phyloP scores from a whole-genome alignment of 2,888 invertebrate species.

The Spilarctia lutea region DNA sequence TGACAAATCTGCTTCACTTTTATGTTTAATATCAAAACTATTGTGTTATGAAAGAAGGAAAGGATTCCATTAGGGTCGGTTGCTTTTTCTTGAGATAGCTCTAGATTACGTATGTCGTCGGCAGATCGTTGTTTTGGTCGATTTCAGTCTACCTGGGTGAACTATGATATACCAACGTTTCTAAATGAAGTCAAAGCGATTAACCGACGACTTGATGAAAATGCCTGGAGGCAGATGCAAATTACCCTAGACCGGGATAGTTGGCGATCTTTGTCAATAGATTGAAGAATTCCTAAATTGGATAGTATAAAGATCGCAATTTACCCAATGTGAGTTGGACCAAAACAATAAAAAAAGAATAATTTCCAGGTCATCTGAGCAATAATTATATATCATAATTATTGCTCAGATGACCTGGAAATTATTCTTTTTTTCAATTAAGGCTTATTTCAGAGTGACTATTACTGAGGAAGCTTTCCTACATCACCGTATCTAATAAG shows the following conservation, averaged over 20 bases:
- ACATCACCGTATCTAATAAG: too few relatives aligned
- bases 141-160: not conserved
- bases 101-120: not conserved
- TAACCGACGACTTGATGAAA: too few relatives aligned
- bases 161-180: not conserved
- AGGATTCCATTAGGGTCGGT: not conserved
- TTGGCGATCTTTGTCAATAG: too few relatives aligned
- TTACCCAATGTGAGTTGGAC: not conserved
- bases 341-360: not conserved
- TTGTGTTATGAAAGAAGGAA: not conserved
- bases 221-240: too few relatives aligned
- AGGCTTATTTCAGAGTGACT: not conserved
- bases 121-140: not conserved
- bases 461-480: not conserved
- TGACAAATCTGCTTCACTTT: not conserved
- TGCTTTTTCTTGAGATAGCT: not conserved
- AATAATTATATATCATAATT: too few relatives aligned
- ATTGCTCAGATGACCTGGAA: not conserved
- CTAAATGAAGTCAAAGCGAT: too few relatives aligned
- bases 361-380: too few relatives aligned
- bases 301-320: not conserved
- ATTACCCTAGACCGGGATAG: too few relatives aligned
- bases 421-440: not conserved
- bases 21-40: not conserved
- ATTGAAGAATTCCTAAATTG: not conserved